Evolutionary conservation across 2,797 vertebrate genomes (phyloP).

Genomic region (Megalops cyprinoides): DNA sequence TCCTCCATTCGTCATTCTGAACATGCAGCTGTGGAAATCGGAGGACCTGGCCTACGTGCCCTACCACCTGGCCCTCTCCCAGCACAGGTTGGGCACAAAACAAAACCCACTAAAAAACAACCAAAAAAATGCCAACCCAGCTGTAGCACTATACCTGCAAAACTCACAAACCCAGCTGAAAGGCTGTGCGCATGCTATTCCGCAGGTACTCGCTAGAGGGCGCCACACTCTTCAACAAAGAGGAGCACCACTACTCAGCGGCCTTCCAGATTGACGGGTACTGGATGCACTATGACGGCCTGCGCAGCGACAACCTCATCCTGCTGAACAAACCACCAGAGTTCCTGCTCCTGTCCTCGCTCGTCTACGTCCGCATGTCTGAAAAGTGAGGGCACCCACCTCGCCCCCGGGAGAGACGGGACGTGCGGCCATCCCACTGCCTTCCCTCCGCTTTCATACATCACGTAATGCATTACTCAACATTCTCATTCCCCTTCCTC

Average conservation of each 20-base stretch:
- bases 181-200: neutral
- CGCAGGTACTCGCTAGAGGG: constrained; percentile 86
- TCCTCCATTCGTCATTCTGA: constrained; percentile 87
- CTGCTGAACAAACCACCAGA: constrained; percentile 85
- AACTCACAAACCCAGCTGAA: neutral
- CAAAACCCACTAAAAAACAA: constrained; percentile 1
- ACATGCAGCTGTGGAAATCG: constrained; percentile 91
- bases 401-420: neutral
- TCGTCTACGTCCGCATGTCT: constrained; percentile 81
- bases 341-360: constrained; percentile 82
- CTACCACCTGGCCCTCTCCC: constrained; percentile 83
- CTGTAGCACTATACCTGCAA: neutral
- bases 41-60: constrained; percentile 88
- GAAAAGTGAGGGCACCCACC: constrained; percentile 72
- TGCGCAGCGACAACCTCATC: constrained; percentile 84
- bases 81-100: constrained; percentile 81
- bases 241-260: constrained; percentile 88
- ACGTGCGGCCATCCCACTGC: neutral
- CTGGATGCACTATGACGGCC: constrained; percentile 86
- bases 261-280: constrained; percentile 84
- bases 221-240: constrained; percentile 87
- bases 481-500: neutral
- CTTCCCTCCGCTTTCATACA: neutral
- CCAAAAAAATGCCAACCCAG: neutral
- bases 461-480: neutral